A percentile compares a stretch with the other conserved stretches of the same genome.
Conservation (phyloP, 2,797 vertebrate species). For the Epinephelus coioides region DNA sequence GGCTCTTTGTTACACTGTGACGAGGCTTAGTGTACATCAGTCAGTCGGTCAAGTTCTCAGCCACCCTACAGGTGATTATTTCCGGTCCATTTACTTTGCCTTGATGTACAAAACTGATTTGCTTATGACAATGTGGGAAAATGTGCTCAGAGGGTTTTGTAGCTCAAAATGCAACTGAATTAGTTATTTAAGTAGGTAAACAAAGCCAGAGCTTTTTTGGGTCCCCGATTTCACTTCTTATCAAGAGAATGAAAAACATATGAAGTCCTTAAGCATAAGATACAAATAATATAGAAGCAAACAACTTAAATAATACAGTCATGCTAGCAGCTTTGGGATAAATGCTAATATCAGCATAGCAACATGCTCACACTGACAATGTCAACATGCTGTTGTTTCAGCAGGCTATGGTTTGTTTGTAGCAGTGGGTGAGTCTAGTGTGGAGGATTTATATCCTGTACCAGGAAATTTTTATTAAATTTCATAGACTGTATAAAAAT, state of each 20-base stretch:
- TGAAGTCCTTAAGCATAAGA: neutral
- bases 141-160: neutral
- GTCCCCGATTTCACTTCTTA: neutral
- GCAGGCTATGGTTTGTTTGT: too few species aligned
- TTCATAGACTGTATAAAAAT: too few species aligned
- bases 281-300: neutral
- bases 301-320: neutral
- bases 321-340: neutral
- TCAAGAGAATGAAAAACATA: too few species aligned
- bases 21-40: slow-evolving; percentile 14
- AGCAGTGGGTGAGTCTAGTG: too few species aligned
- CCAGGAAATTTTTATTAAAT: too few species aligned
- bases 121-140: neutral
- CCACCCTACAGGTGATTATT: slow-evolving; percentile 37
- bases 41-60: slow-evolving; percentile 22
- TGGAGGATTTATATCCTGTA: too few species aligned
- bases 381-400: too few species aligned
- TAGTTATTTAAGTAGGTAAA: neutral
- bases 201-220: neutral
- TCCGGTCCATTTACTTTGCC: slow-evolving; percentile 21
- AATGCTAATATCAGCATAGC: neutral
- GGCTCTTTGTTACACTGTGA: slow-evolving; percentile 32
- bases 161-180: slow-evolving; percentile 1
- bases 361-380: neutral
- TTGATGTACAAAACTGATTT: slow-evolving; percentile 5